Percentiles rank a stretch among this genome's conserved stretches.
These are phyloP conservation scores for Neelides sp. DNA, from an alignment of 1,140 invertebrate species.

Conservation along the genomic window DNA sequence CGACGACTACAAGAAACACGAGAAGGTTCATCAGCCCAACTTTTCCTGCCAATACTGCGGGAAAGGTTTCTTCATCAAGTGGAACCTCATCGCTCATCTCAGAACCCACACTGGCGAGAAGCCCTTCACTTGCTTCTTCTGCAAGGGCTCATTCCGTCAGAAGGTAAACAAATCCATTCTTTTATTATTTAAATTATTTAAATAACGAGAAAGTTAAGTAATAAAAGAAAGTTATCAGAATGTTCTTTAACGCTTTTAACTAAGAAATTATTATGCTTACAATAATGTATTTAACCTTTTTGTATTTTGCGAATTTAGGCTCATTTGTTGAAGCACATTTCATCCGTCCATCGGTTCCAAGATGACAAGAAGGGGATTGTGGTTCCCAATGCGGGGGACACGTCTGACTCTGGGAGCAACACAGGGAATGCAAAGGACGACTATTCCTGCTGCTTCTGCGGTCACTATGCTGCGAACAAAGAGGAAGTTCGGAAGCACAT, in stretches of 20 bases:
- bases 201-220: neutral
- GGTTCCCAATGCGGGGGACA: conserved; percentile 4
- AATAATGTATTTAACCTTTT: neutral
- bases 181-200: neutral
- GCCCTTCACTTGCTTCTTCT: conserved; percentile 44
- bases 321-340: conserved; percentile 31
- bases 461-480: conserved; percentile 30
- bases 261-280: neutral
- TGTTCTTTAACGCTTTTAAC: too few species aligned
- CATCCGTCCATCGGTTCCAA: conserved; percentile 28
- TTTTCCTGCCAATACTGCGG: conserved; percentile 31
- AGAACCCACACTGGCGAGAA: conserved; percentile 40
- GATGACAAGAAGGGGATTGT: conserved; percentile 15
- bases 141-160: conserved; percentile 41
- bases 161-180: conserved; percentile 31
- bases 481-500: conserved; percentile 29
- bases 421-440: conserved; percentile 19
- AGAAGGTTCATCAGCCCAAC: conserved; percentile 31
- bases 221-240: neutral
- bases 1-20: conserved; percentile 32
- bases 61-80: conserved; percentile 32
- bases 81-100: conserved; percentile 36
- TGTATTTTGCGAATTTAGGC: conserved; percentile 14
- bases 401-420: conserved; percentile 19
- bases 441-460: conserved; percentile 31